A percentile compares a stretch with the other conserved stretches of the same genome.
phyloP scores from a whole-genome alignment of 2,113 vertebrate species.

The Strigops habroptila region DNA sequence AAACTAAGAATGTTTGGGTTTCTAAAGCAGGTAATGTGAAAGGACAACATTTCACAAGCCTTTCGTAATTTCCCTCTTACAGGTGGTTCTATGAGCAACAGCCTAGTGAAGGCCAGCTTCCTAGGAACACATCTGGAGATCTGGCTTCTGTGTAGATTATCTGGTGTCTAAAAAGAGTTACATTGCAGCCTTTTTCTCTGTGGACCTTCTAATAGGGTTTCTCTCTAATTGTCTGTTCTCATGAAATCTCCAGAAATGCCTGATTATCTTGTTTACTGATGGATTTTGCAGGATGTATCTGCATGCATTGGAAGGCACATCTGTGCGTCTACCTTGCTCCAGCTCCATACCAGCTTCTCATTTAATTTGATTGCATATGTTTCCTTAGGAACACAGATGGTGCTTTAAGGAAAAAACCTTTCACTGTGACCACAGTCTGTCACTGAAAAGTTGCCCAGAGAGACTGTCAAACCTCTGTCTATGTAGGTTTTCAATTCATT shows the following conservation, averaged over 20 bases:
- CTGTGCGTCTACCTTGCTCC: background rate
- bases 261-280: background rate
- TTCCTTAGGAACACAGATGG: background rate
- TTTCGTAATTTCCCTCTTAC: rapidly evolving
- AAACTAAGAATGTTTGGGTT: background rate
- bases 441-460: background rate
- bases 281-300: background rate
- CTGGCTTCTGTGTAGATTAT: background rate
- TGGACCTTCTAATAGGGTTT: background rate
- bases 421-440: background rate
- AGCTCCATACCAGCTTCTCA: background rate
- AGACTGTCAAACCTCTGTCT: background rate
- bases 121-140: background rate
- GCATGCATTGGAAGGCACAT: background rate
- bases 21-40: background rate
- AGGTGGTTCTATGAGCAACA: background rate
- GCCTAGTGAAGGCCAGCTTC: background rate
- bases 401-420: background rate
- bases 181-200: background rate
- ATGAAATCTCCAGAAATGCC: background rate
- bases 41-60: background rate
- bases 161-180: background rate
- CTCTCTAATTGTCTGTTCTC: background rate
- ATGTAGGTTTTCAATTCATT: rapidly evolving
- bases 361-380: background rate